Conservation (phyloP, 1,140 invertebrate genomes). For the Habropoda laboriosa region DNA sequence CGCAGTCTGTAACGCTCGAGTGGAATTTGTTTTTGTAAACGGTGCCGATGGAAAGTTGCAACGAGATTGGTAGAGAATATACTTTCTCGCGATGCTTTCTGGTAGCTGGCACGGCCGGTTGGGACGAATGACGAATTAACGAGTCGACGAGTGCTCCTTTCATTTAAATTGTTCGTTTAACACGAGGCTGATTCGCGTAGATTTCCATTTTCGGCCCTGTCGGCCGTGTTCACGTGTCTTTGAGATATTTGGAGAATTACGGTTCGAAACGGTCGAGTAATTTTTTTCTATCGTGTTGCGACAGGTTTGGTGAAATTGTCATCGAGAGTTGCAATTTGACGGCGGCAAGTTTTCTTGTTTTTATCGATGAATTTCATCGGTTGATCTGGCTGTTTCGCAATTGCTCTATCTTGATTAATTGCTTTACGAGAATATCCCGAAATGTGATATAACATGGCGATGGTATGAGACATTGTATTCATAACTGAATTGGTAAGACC, state of each 20-base stretch:
- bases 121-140: neutral
- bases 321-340: too few relatives aligned
- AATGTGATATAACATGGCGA: neutral
- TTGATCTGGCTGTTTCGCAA: too few relatives aligned
- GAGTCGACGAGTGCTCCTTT: too few relatives aligned
- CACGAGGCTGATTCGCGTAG: neutral
- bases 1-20: neutral
- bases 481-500: neutral
- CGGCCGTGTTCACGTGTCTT: too few relatives aligned
- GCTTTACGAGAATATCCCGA: neutral
- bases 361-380: too few relatives aligned
- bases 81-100: neutral
- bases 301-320: too few relatives aligned
- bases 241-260: too few relatives aligned
- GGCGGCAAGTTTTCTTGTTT: too few relatives aligned
- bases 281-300: too few relatives aligned
- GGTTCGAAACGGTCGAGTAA: too few relatives aligned
- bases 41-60: neutral
- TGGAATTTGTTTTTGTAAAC: slow-evolving; percentile 15
- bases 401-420: too few relatives aligned
- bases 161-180: slow-evolving; percentile 1
- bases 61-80: slow-evolving; percentile 8
- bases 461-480: neutral
- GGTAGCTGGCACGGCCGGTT: neutral
- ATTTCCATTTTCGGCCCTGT: neutral